phyloP scores from a whole-genome alignment of 2,888 invertebrate species.

The Phymatocera aterrima region DNA sequence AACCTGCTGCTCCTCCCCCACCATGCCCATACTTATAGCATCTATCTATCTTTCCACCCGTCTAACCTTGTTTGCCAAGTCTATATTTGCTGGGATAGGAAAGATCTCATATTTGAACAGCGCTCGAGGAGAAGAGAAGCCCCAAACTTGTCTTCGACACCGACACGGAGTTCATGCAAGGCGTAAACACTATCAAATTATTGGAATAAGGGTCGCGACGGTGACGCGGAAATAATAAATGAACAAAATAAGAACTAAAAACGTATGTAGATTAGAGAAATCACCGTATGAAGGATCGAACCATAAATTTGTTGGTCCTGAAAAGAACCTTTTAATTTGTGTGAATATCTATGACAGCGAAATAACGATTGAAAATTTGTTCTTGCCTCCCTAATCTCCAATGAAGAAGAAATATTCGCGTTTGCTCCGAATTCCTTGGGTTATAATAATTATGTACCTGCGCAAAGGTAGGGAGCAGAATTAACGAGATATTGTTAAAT shows the following conservation, averaged over 20 bases:
- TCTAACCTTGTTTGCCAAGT: constrained; percentile 36
- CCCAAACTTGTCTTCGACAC: constrained; percentile 13
- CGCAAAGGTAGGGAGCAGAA: background rate
- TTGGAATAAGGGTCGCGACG: background rate
- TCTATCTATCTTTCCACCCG: background rate
- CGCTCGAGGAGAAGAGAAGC: constrained; percentile 12
- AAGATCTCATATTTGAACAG: constrained; percentile 41
- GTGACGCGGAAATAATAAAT: background rate
- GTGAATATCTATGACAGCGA: no score
- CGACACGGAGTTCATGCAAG: background rate
- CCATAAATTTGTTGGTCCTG: no score
- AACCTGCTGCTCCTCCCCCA: background rate
- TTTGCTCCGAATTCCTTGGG: background rate
- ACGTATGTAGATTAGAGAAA: no score
- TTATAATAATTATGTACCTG: background rate
- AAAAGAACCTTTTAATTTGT: no score
- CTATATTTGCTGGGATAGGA: constrained; percentile 37
- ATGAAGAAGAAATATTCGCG: background rate
- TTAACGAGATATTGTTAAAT: constrained; percentile 9
- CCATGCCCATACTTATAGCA: background rate
- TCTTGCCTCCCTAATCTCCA: no score
- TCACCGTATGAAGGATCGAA: no score
- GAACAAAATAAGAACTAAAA: background rate
- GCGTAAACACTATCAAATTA: background rate
- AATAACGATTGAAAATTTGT: no score